Percentiles rank a stretch among this genome's conserved stretches.
These are phyloP conservation scores for Entosphenus tridentatus DNA, from an alignment of 2,113 vertebrate genomes.

Conservation along the genomic window DNA sequence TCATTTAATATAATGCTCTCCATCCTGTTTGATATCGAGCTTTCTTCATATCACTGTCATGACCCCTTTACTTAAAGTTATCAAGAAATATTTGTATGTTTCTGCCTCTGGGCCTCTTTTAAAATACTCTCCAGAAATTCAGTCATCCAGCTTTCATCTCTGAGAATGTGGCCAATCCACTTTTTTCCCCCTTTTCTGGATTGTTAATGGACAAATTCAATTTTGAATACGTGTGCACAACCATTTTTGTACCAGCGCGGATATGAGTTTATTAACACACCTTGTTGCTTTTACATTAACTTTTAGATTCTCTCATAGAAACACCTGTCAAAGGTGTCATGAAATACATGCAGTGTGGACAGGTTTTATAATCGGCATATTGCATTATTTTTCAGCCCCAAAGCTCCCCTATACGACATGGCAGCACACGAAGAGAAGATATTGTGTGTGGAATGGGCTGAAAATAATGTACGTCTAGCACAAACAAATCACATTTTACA, in stretches of 20 bases:
- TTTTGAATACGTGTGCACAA: too few species aligned
- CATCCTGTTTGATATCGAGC: not conserved
- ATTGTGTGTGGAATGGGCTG: slow-evolving; percentile 83
- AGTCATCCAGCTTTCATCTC: too few species aligned
- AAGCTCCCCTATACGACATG: slow-evolving; percentile 77
- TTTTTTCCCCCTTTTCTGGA: too few species aligned
- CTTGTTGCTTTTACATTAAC: not conserved
- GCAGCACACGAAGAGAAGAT: slow-evolving; percentile 94
- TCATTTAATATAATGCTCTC: not conserved
- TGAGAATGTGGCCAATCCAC: too few species aligned
- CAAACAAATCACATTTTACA: not conserved
- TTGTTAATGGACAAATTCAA: too few species aligned
- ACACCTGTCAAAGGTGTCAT: not conserved
- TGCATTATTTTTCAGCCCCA: slow-evolving; percentile 31
- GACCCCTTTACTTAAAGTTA: too few species aligned
- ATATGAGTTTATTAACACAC: slow-evolving; percentile 12
- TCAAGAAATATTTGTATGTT: too few species aligned
- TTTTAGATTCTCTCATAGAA: not conserved
- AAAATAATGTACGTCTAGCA: slow-evolving; percentile 44
- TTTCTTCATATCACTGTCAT: too few species aligned
- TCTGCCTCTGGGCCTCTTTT: too few species aligned
- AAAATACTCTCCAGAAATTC: too few species aligned
- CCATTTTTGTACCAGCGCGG: not conserved
- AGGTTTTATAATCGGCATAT: slow-evolving; percentile 5
- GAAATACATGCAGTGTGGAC: not conserved